Percentiles rank a stretch among this genome's conserved stretches.
phyloP scores from a whole-genome alignment of 2,797 vertebrate species.

The Oryzias dopingdopingensis region DNA sequence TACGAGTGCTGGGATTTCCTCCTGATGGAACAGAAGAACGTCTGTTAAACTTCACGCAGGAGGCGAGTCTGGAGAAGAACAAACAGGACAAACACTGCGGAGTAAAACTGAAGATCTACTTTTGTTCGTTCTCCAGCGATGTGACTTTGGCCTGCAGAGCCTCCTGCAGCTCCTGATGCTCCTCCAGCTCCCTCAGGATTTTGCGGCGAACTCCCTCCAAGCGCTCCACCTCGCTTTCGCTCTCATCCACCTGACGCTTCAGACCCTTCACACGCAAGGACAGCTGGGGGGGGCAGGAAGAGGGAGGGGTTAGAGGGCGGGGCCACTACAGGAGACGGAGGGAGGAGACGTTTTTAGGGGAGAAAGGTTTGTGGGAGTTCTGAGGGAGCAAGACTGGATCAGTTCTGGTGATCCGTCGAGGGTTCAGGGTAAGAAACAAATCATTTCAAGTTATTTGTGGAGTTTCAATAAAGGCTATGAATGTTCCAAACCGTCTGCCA shows the following conservation, averaged over 20 bases:
- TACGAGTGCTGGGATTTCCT: constrained; percentile 79
- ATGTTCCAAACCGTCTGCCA: too few species aligned
- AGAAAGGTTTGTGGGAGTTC: too few species aligned
- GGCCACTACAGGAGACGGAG: not conserved
- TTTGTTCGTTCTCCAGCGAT: constrained; percentile 83
- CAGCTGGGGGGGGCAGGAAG: constrained; percentile 74
- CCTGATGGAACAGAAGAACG: constrained; percentile 35
- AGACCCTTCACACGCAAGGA: constrained; percentile 89
- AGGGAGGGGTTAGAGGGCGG: constrained; percentile 54
- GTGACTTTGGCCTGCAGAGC: constrained; percentile 83
- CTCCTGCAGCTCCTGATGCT: constrained; percentile 89
- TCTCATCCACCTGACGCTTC: constrained; percentile 93
- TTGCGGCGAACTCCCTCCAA: constrained; percentile 88
- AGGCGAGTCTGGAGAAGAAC: constrained; percentile 30
- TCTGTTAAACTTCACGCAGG: not conserved
- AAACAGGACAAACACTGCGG: not conserved
- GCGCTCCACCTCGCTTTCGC: constrained; percentile 91
- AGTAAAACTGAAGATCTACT: constrained; percentile 65
- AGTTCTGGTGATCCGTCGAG: constrained; percentile 28
- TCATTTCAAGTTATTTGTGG: constrained; percentile 35
- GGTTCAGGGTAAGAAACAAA: constrained; percentile 31
- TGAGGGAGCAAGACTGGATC: constrained; percentile 5
- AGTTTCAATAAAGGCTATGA: too few species aligned
- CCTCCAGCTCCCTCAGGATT: constrained; percentile 87
- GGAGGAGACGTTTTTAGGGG: too few species aligned